A percentile compares a stretch with the other conserved stretches of the same genome.
Conservation (phyloP, 2,113 vertebrate genomes). For the Paracanthobrama guichenoti region DNA sequence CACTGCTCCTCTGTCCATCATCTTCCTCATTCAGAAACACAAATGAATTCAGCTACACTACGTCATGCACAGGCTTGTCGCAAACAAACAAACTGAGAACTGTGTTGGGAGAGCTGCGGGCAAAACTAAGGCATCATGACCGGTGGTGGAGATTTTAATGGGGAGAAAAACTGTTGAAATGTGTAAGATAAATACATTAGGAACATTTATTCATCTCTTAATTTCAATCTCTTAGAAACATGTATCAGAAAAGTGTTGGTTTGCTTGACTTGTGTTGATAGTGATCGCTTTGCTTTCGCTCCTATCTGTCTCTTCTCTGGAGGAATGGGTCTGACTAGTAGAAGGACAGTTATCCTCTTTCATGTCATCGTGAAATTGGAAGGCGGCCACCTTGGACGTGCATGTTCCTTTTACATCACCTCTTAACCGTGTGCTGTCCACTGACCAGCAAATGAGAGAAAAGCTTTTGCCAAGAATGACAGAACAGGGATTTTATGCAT, state of each 20-base stretch:
- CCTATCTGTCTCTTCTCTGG: conserved; percentile 15
- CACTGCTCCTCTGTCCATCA: conserved; percentile 5
- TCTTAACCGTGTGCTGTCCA: conserved; percentile 9
- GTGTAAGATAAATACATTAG: conserved; percentile 62
- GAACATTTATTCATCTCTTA: conserved; percentile 59
- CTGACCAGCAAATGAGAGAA: conserved; percentile 25
- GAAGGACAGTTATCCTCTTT: conserved; percentile 4
- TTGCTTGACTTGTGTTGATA: conserved; percentile 35
- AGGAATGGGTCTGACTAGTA: conserved; percentile 5
- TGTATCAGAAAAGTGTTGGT: conserved; percentile 44
- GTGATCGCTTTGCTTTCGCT: conserved; percentile 9
- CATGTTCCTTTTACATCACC: conserved; percentile 15
- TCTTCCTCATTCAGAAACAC: conserved; percentile 26
- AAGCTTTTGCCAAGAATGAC: conserved; percentile 28
- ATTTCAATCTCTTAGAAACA: conserved; percentile 47
- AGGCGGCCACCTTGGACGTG: conserved; percentile 11
- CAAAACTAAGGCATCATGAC: no score
- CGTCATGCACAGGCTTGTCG: conserved; percentile 11
- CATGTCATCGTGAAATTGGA: not conserved
- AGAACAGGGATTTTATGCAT: conserved; percentile 2
- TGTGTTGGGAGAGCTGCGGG: not conserved
- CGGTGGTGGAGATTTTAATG: not conserved
- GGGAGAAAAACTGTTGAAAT: conserved; percentile 57
- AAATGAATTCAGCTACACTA: conserved; percentile 12
- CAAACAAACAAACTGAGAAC: not conserved